Base-by-base conservation (phyloP, 2,888 invertebrate genomes). In the Eupithecia inturbata region DNA sequence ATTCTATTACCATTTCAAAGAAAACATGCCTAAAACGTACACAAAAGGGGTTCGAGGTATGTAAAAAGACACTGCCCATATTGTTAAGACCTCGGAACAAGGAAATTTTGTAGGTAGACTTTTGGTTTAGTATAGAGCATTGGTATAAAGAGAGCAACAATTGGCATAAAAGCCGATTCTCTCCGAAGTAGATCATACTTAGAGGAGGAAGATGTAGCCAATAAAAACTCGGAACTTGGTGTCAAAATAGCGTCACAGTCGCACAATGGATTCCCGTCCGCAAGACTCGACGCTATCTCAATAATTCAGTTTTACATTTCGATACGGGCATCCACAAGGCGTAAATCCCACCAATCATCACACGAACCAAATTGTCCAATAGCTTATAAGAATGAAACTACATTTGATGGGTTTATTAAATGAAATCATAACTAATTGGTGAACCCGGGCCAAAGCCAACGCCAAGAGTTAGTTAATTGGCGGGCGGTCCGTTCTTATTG, bases 341-440 rank as follows among this genome's bases (percentile, higher is more conserved):
- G 49, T 53, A n/a, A 22, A 53, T 53, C 10, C 49, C 22, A 22
- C 10, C 22, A 22, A 22, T 10, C 22, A 3, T 53, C n/a, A 22
- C 49, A 53, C 49, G 10, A 53, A 45, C 45, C 7, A 16, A 53
- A 22, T 53, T 14, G 26, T 57, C 4, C 1, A 57, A 57, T 57
- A 70, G 66, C 72, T 14, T 57, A 57, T 22, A 22, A 53, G 9
- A 57, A 22, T 57, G 26, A 57, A 57, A 4, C 49, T 10, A 10
- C n/a, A 64, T n/a, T 64, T 33, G 64, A 66, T 26, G 14, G n/a
- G 66, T 66, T 66, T 39, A 66, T 66, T 26, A 66, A 14, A 22
- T 39, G 39, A 66, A 66, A 66, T 66, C 66, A 36, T 14, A 39
- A 39, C 66, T 66, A 66, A 66, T 66, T 66, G 39, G 66, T 36